Evolutionary conservation across 2,888 invertebrate species (phyloP).

Genomic region (Cremastinae sp.): DNA sequence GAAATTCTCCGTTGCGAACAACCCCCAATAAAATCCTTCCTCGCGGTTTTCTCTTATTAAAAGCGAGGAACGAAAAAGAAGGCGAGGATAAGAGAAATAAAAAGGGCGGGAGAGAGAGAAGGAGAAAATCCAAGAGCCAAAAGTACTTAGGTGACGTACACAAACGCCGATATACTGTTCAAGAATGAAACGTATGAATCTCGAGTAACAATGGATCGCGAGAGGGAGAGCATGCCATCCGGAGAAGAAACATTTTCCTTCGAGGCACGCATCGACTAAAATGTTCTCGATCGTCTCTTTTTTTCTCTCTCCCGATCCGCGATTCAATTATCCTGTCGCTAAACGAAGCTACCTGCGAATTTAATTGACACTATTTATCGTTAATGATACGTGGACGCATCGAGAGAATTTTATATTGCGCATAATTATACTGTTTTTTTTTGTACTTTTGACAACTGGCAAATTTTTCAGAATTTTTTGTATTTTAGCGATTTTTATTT

Average conservation of each 20-base stretch:
- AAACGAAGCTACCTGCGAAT: slow-evolving; percentile 63
- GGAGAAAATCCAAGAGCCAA: slow-evolving; percentile 48
- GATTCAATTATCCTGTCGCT: not conserved
- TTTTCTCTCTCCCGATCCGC: slow-evolving; percentile 25
- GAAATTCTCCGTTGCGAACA: slow-evolving; percentile 44
- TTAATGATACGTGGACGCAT: too few relatives aligned
- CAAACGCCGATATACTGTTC: slow-evolving; percentile 22
- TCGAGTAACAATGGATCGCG: slow-evolving; percentile 27
- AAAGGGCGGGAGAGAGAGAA: slow-evolving; percentile 4
- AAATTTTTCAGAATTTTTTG: too few relatives aligned
- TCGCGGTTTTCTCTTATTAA: slow-evolving; percentile 39
- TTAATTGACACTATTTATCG: slow-evolving; percentile 75
- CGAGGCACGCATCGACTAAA: slow-evolving; percentile 24
- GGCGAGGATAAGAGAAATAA: slow-evolving; percentile 6
- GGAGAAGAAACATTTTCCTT: slow-evolving; percentile 7
- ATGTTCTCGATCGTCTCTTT: slow-evolving; percentile 28
- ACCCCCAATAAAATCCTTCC: slow-evolving; percentile 48
- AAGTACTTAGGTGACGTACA: slow-evolving; percentile 44
- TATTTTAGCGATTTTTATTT: too few relatives aligned
- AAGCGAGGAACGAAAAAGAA: slow-evolving; percentile 31
- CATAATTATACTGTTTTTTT: slow-evolving; percentile 25
- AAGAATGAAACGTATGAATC: slow-evolving; percentile 44
- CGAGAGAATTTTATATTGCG: too few relatives aligned
- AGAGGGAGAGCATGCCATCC: slow-evolving; percentile 14
- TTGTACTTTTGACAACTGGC: too few relatives aligned